These are phyloP conservation scores for Catocala nupta DNA, from an alignment of 2,888 invertebrate genomes.

Conservation along the genomic window DNA sequence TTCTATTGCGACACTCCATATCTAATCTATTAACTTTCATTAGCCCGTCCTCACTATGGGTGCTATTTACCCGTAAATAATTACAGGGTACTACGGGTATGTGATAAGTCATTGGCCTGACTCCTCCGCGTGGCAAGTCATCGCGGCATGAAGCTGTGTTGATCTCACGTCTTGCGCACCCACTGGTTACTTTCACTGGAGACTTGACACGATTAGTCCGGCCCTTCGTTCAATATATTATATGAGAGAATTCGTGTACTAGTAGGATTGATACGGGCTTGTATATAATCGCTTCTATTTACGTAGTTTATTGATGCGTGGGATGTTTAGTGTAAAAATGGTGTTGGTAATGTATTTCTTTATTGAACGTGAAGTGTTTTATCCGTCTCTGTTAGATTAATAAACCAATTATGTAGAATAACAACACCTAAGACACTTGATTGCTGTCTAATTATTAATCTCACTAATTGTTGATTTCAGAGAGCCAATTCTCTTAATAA, in stretches of 20 bases:
- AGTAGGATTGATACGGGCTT: conserved; percentile 14
- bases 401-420: too few relatives aligned
- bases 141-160: conserved; percentile 5
- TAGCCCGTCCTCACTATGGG: background rate
- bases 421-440: too few relatives aligned
- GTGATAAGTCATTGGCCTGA: conserved; percentile 25
- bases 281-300: conserved; percentile 14
- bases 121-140: conserved; percentile 11
- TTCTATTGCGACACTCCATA: too few relatives aligned
- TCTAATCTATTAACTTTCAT: background rate
- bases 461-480: too few relatives aligned
- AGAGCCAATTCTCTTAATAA: too few relatives aligned
- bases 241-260: conserved; percentile 39
- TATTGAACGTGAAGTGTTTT: too few relatives aligned
- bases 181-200: conserved; percentile 71
- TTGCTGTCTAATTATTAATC: too few relatives aligned
- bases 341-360: too few relatives aligned
- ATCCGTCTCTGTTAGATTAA: too few relatives aligned
- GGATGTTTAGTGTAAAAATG: conserved; percentile 1
- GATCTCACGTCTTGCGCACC: conserved; percentile 31
- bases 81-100: background rate
- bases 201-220: conserved; percentile 63
- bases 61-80: background rate
- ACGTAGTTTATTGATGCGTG: conserved; percentile 17
- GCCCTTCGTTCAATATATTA: conserved; percentile 59